Conservation (phyloP, 92 coral and sea anemone species). For the Siderastrea radians region DNA sequence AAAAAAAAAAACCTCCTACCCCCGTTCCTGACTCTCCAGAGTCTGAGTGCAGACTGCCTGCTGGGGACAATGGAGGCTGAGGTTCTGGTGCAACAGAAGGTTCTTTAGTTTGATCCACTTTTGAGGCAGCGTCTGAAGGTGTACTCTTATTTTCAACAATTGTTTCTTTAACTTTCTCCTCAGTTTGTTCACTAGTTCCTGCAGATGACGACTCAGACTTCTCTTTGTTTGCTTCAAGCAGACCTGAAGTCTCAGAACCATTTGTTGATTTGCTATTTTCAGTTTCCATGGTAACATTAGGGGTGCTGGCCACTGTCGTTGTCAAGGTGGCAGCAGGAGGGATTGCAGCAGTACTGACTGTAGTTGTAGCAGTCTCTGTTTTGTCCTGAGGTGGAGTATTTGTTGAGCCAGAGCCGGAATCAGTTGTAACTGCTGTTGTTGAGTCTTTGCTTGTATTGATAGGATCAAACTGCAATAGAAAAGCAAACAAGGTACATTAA, state of each 20-base stretch:
- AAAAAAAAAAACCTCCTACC: conserved; percentile 31
- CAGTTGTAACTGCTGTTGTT: not conserved
- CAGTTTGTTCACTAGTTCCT: not conserved
- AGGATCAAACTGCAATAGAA: conserved; percentile 27
- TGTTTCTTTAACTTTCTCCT: not conserved
- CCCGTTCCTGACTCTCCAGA: conserved; percentile 54
- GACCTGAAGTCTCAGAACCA: not conserved
- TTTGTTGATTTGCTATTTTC: not conserved
- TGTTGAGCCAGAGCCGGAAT: conserved; percentile 9
- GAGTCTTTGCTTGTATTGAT: not conserved
- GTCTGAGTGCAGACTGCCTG: conserved; percentile 49
- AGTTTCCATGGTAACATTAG: conserved; percentile 26
- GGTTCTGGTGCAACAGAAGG: not conserved
- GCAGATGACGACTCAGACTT: conserved; percentile 25
- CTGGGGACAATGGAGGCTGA: conserved; percentile 27
- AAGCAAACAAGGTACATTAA: not conserved
- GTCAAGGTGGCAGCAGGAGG: conserved; percentile 38
- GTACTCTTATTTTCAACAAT: not conserved
- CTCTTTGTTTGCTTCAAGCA: not conserved
- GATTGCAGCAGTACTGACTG: conserved; percentile 11
- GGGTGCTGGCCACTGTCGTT: conserved; percentile 35
- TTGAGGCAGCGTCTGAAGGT: not conserved
- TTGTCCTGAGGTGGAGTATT: not conserved
- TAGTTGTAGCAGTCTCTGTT: not conserved
- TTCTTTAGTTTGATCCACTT: not conserved